Evolutionary conservation across 1,140 invertebrate species (phyloP).

Genomic region (Cydia amplana): DNA sequence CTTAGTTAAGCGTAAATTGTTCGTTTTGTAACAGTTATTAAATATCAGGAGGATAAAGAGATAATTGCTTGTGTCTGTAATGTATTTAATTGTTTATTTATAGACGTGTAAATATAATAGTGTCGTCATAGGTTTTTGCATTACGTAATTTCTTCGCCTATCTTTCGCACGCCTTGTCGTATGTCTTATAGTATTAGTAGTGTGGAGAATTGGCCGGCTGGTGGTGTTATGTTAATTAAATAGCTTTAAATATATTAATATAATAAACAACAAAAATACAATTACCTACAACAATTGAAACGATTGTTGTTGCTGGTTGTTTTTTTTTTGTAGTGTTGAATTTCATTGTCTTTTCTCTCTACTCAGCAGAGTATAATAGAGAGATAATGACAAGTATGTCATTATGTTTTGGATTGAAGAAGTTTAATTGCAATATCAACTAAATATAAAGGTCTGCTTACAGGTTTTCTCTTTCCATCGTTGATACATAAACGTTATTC

Average conservation of each 20-base stretch:
- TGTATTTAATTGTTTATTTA: slow-evolving; percentile 20
- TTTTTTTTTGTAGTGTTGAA: slow-evolving; percentile 33
- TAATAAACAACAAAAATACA: not conserved
- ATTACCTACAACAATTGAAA: not conserved
- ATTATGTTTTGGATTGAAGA: not conserved
- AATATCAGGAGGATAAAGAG: slow-evolving; percentile 16
- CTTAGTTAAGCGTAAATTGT: slow-evolving; percentile 32
- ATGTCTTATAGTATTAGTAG: slow-evolving; percentile 1
- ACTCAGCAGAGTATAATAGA: too few relatives aligned
- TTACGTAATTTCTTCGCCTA: slow-evolving; percentile 8
- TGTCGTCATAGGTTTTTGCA: slow-evolving; percentile 18
- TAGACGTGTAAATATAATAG: slow-evolving; percentile 32
- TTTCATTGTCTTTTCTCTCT: slow-evolving; percentile 36
- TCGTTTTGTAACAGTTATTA: slow-evolving; percentile 34
- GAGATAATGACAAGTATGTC: too few relatives aligned
- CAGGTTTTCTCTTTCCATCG: not conserved
- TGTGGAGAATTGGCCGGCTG: not conserved
- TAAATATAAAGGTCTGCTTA: not conserved
- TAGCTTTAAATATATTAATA: slow-evolving; percentile 12
- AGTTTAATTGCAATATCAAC: not conserved
- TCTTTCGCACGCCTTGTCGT: slow-evolving; percentile 19
- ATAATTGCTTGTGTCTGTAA: slow-evolving; percentile 26
- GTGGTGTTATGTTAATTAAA: slow-evolving; percentile 14
- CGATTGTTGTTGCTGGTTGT: slow-evolving; percentile 20
- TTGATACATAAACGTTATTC: not conserved